A percentile compares a stretch with the other conserved stretches of the same genome.
phyloP scores from a whole-genome alignment of 2,888 invertebrate species.

The Alviniconcha strummeri region DNA sequence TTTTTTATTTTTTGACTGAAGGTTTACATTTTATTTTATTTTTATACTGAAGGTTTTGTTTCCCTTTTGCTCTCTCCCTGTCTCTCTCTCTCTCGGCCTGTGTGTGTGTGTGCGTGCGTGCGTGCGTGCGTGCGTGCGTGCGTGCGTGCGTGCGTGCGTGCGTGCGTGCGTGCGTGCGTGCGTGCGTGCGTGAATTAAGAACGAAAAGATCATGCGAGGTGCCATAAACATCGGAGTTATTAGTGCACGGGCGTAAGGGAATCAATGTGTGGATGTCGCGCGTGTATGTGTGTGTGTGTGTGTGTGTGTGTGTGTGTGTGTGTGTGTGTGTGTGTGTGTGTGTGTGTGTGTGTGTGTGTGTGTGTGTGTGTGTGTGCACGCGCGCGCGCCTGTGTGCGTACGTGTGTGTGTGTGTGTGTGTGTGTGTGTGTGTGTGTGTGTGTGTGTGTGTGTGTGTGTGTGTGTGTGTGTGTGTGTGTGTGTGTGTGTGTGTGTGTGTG shows the following conservation, averaged over 20 bases:
- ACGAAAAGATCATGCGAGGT: no score
- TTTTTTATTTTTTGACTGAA: no score
- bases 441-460: neutral
- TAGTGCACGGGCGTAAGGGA: no score
- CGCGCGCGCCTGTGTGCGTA: neutral
- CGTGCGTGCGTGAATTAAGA: no score
- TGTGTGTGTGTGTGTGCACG: neutral
- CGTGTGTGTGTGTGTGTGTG: neutral
- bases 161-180: no score
- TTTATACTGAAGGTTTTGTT: neutral
- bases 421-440: neutral
- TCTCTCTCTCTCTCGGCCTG: neutral
- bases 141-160: neutral
- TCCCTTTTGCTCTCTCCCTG: neutral
- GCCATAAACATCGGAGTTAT: no score
- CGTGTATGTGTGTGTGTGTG: neutral
- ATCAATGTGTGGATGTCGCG: neutral
- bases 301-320: neutral
- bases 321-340: neutral
- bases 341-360: neutral
- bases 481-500: neutral
- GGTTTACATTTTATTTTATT: neutral
- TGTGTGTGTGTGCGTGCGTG: neutral
- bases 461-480: neutral
- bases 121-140: neutral